A percentile compares a stretch with the other conserved stretches of the same genome.
These are phyloP conservation scores for Gallinago solitaria DNA, from an alignment of 2,797 vertebrate genomes.

Conservation along the genomic window DNA sequence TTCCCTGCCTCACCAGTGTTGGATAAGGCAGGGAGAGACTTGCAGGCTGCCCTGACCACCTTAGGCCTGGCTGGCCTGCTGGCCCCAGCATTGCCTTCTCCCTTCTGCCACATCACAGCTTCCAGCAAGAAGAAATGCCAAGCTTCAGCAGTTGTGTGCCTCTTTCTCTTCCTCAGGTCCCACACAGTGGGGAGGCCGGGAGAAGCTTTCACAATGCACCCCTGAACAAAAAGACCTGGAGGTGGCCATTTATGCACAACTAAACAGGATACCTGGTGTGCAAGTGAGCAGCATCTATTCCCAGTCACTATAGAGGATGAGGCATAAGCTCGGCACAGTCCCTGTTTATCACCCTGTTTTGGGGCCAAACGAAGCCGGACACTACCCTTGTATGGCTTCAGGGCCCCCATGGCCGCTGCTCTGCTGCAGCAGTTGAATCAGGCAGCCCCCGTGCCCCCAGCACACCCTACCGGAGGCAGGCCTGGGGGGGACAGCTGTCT, in stretches of 20 bases:
- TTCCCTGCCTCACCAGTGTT: neutral
- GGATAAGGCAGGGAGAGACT: neutral
- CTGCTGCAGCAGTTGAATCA: neutral
- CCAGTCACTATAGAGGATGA: neutral
- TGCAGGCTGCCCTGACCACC: rapidly evolving
- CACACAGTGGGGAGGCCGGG: rapidly evolving
- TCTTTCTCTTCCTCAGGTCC: neutral
- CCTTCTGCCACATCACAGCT: rapidly evolving
- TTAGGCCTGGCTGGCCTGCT: neutral
- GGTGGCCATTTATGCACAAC: rapidly evolving
- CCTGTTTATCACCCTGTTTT: neutral
- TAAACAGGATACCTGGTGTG: neutral
- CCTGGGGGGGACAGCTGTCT: neutral
- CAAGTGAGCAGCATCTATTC: neutral
- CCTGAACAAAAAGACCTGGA: neutral
- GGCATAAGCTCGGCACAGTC: neutral
- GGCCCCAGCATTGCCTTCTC: rapidly evolving
- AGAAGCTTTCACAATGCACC: neutral
- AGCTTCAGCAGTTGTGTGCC: rapidly evolving
- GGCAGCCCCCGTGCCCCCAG: rapidly evolving
- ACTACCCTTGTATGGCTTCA: neutral
- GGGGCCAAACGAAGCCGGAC: neutral
- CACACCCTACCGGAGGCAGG: neutral
- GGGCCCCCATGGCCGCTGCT: neutral
- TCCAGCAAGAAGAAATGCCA: neutral